A percentile compares a stretch with the other conserved stretches of the same genome.
Evolutionary conservation across 2,888 invertebrate genomes (phyloP).

Genomic region (Acleris laterana): DNA sequence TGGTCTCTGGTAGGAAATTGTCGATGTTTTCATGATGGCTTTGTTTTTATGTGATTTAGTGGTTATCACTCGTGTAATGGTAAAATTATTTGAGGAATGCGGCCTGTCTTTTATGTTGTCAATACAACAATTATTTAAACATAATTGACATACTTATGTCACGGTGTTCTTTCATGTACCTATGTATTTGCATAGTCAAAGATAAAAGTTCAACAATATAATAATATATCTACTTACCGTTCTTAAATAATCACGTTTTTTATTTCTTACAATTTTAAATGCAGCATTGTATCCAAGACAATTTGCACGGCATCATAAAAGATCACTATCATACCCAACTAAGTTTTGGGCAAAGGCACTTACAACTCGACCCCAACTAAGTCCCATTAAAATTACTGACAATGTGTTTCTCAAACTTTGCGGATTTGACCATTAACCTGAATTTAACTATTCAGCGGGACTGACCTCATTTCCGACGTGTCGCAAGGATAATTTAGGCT

Average conservation of each 20-base stretch:
- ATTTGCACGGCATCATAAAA: conserved; percentile 19
- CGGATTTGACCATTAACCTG: conserved; percentile 60
- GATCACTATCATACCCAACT: conserved; percentile 20
- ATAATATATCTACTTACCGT: too few relatives aligned
- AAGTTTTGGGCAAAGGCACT: conserved; percentile 17
- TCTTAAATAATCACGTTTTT: too few relatives aligned
- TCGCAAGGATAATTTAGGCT: conserved; percentile 71
- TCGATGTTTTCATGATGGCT: not conserved
- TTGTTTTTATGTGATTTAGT: too few relatives aligned
- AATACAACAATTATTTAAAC: too few relatives aligned
- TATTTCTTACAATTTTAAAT: too few relatives aligned
- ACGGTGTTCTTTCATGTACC: too few relatives aligned
- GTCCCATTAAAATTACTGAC: conserved; percentile 47
- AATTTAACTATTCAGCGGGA: conserved; percentile 66
- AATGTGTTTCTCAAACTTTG: conserved; percentile 41
- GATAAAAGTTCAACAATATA: too few relatives aligned
- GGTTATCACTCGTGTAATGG: too few relatives aligned
- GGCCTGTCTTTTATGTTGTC: too few relatives aligned
- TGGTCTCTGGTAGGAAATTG: not conserved
- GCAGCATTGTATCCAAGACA: conserved; percentile 5
- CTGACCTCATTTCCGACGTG: conserved; percentile 67
- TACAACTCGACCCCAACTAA: conserved; percentile 25
- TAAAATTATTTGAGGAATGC: too few relatives aligned
- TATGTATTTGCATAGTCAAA: too few relatives aligned
- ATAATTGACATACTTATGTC: too few relatives aligned